These are phyloP conservation scores for Mythimna loreyi DNA, from an alignment of 2,888 invertebrate genomes.

Conservation along the genomic window DNA sequence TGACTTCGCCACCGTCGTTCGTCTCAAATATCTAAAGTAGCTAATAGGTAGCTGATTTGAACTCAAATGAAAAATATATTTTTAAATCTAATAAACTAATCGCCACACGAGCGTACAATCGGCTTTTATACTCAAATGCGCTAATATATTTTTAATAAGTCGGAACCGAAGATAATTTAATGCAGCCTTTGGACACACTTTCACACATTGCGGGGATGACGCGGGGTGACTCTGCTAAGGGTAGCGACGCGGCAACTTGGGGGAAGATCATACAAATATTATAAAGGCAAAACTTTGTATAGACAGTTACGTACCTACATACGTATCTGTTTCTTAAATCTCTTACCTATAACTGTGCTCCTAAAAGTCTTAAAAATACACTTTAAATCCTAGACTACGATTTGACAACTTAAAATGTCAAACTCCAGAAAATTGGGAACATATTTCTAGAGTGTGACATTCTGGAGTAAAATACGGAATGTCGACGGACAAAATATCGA, in stretches of 20 bases:
- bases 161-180: conserved; percentile 79
- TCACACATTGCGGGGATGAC: conserved; percentile 58
- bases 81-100: conserved; percentile 18
- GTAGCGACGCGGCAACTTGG: conserved; percentile 24
- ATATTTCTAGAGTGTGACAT: too few relatives aligned
- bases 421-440: too few relatives aligned
- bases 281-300: too few relatives aligned
- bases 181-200: conserved; percentile 68
- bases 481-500: too few relatives aligned
- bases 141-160: conserved; percentile 86
- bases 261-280: conserved; percentile 23
- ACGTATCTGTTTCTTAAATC: too few relatives aligned
- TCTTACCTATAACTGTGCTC: too few relatives aligned
- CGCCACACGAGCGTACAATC: conserved; percentile 74
- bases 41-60: neutral
- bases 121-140: conserved; percentile 71
- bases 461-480: too few relatives aligned
- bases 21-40: neutral
- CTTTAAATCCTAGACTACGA: too few relatives aligned
- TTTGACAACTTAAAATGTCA: too few relatives aligned
- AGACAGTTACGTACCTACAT: too few relatives aligned
- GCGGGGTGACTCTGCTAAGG: conserved; percentile 43
- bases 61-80: neutral
- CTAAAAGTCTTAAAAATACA: too few relatives aligned
- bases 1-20: too few relatives aligned